Percentiles rank a stretch among this genome's conserved stretches.
These are phyloP conservation scores for silkworm (Bombyx mori) DNA, from an alignment of 1,140 invertebrate genomes.

Conservation along the genomic window ASM3026992v2 NC_085112.1:6390001-6390500, in stretches of 20 bases:
- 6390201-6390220: not conserved
- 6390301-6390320: too few relatives aligned
- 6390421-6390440: too few relatives aligned
- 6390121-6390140: constrained; percentile 59
- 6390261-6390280: too few relatives aligned
- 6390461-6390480: too few relatives aligned
- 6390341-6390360: too few relatives aligned
- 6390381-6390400: too few relatives aligned
- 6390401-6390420: too few relatives aligned
- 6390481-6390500: too few relatives aligned
- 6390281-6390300: too few relatives aligned
- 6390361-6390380: too few relatives aligned
- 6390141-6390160: constrained; percentile 38
- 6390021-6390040: constrained; percentile 61
- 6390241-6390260: not conserved
- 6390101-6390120: constrained; percentile 33
- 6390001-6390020: constrained; percentile 58
- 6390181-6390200: constrained; percentile 4
- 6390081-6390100: constrained; percentile 63
- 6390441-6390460: too few relatives aligned
- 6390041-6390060: constrained; percentile 60
- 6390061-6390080: constrained; percentile 50
- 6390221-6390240: not conserved
- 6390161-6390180: constrained; percentile 5
- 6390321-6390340: too few relatives aligned